Percentiles rank a stretch among this genome's conserved stretches.
Evolutionary conservation across 2,797 vertebrate species (phyloP).

Genomic region (Acipenser transmontanus): DNA sequence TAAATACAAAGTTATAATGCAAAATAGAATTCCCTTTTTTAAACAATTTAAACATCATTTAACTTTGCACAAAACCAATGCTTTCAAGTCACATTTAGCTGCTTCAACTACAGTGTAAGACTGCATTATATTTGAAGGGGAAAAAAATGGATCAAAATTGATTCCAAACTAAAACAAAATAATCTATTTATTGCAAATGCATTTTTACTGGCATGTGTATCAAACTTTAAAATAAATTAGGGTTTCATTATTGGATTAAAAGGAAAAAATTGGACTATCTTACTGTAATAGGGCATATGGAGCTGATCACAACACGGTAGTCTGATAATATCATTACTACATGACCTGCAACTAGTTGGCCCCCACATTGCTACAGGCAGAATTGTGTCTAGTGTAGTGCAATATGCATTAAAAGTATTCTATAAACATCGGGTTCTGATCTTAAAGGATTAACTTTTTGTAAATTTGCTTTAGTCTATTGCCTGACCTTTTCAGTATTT

Average conservation of each 20-base stretch:
- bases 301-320: constrained; percentile 4
- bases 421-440: constrained; percentile 23
- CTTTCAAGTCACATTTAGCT: no score
- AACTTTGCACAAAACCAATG: no score
- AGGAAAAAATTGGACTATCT: background rate
- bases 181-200: background rate
- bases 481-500: constrained; percentile 29
- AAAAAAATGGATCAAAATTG: no score
- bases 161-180: no score
- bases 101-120: no score
- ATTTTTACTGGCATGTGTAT: background rate
- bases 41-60: no score
- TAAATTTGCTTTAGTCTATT: constrained; percentile 39
- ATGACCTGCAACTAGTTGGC: constrained; percentile 9
- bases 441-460: constrained; percentile 37
- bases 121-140: no score
- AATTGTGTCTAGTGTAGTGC: background rate
- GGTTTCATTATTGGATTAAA: background rate
- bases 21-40: no score
- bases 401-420: background rate
- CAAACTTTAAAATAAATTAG: background rate
- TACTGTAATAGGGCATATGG: background rate
- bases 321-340: constrained; percentile 5
- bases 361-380: constrained; percentile 5
- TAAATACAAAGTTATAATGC: no score